Evolutionary conservation across 1,140 invertebrate genomes (phyloP), one percentile per base, ranked within the genome.

Genomic region (Megalonaias nervosa): DNA sequence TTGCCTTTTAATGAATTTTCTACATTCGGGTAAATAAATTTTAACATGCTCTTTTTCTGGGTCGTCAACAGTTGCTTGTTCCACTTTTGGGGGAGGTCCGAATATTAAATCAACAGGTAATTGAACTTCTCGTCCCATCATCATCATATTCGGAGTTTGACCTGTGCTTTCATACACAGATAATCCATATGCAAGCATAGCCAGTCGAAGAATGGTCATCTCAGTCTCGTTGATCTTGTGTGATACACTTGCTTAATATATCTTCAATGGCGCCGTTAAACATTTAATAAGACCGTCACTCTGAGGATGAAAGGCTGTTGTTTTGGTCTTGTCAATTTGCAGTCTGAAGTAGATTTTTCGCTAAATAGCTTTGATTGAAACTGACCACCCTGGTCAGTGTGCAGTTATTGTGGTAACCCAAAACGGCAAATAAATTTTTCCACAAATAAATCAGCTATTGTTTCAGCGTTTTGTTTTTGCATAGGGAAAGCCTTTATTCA

Each of bases 371-470:
- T 26, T 26, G 26, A 26, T 26, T 26, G 1, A 2, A 26, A 26
- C 1, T 26, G 26, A 26, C 1, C 2, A 26, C 26, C 26, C 26
- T 26, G 26, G 26, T 26, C 26, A 26, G 26, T 26, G 26, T 26
- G 26, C 2, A 26, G 26, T 26, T 26, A 2, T 26, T 26, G 26
- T 26, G 26, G 26, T 26, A 26, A 26, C 26, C 26, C 26, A 26
- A 26, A 26, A 26, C 26, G 26, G 26, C 1, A 26, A 26, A 26
- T 26, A 26, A 26, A 26, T 26, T 26, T 2, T 26, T 26, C 26
- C 26, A 26, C 26, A 26, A 1, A 77, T 12, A 74, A 80, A 19
- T 88, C 74, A 11, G 88, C 90, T 13, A 89, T 79, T 1, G 87
- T 88, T 19, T 14, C 55, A 16, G 85, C 80, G 55, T 80, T 84